A percentile compares a stretch with the other conserved stretches of the same genome.
These are phyloP conservation scores for Pristiophorus japonicus DNA, from an alignment of 2,113 vertebrate genomes.

Conservation along the genomic window DNA sequence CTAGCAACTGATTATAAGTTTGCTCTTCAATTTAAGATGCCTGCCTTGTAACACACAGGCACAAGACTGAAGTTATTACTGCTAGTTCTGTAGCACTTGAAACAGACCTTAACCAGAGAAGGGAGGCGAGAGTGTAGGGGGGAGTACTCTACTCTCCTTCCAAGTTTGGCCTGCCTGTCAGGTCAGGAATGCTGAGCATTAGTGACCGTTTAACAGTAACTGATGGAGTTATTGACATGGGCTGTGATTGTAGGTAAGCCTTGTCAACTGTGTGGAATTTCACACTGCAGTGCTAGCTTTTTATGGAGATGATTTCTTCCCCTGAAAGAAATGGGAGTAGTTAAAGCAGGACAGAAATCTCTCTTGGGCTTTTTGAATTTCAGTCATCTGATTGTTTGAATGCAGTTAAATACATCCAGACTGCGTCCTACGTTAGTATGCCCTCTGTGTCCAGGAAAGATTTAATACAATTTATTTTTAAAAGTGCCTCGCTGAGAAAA, in stretches of 20 bases:
- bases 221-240: neutral
- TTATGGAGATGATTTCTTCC: neutral
- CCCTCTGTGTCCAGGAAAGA: neutral
- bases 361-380: neutral
- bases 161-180: neutral
- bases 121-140: neutral
- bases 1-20: neutral
- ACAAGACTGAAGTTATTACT: neutral
- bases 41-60: too few relatives aligned
- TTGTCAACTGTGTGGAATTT: neutral
- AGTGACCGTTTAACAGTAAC: neutral
- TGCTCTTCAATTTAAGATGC: neutral
- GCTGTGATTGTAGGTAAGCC: neutral
- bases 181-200: neutral
- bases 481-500: neutral
- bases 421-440: neutral
- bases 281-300: neutral
- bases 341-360: neutral
- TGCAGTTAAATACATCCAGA: neutral
- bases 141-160: neutral
- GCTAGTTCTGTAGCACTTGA: neutral
- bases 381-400: neutral
- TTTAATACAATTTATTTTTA: neutral
- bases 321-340: neutral
- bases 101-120: neutral